Base-by-base conservation (phyloP, 2,113 vertebrate species). In the Zapus hudsonius region DNA sequence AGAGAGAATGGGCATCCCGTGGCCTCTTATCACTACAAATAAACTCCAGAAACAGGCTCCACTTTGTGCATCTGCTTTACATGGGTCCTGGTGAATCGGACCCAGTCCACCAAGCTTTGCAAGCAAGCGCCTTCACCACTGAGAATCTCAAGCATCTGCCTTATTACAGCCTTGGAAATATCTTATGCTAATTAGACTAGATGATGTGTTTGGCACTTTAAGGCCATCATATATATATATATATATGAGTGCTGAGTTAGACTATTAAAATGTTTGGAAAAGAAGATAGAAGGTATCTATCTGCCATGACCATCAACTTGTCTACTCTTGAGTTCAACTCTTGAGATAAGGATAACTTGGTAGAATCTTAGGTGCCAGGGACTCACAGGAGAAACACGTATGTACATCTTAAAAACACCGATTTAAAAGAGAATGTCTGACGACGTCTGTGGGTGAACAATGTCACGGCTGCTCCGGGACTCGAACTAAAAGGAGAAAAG, bases 401-500 rank as follows among this genome's bases (percentile, higher is more conserved):
- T 90, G 70, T 36, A 67, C 64, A 86, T 59, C 33, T 72, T 20
- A 82, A 3, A 84, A 57, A 23, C 10, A 80, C 0, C 69, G 17
- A 90, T 47, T 79, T 88, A 42, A 84, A 16, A 76, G n/a, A 55
- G 59, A 90, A 47, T 70, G 33, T 59, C 29, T 47, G 38, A 73
- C n/a, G 19, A 69, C 47, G 38, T 38, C 5, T 59, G 22, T 19
- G 38, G 55, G 31, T 72, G 3, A 78, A 64, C 29, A 90, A 70
- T 36, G 0, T 31, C 27, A 74, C 29, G 22, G 64, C 55, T 76
- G 52, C 52, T 74, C 33, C 2, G 23, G 31, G 31, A 85, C 25
- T 55, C 91, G 84, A 78, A 87, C 13, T 72, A 66, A 85, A 70
- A 59, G 29, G 57, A 91, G 29, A 44, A 92, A 78, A 74, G 22